phyloP scores from a whole-genome alignment of 2,113 vertebrate species.

The Otus sunia region DNA sequence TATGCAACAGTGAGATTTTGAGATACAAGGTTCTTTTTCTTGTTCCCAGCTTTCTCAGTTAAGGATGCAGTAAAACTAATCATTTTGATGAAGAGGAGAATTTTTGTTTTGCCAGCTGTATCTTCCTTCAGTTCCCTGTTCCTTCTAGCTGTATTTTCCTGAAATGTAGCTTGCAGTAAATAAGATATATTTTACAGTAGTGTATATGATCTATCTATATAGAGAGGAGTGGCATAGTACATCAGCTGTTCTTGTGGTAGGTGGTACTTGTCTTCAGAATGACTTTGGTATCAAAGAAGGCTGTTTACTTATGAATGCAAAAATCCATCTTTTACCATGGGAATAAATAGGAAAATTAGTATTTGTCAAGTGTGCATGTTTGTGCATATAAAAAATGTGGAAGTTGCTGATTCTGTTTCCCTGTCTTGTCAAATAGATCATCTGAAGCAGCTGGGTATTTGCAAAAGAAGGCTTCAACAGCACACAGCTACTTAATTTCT shows the following conservation, averaged over 20 bases:
- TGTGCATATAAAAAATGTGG: not conserved
- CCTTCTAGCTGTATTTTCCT: not conserved
- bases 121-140: not conserved
- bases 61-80: not conserved
- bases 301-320: not conserved
- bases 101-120: not conserved
- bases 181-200: not conserved
- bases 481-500: not conserved
- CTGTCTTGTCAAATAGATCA: slow-evolving; percentile 36
- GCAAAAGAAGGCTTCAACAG: not conserved
- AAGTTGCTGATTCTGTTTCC: slow-evolving; percentile 15
- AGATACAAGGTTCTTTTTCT: not conserved
- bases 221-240: not conserved
- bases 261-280: not conserved
- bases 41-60: not conserved
- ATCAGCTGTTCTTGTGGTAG: not conserved
- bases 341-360: not conserved
- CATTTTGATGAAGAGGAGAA: not conserved
- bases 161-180: not conserved
- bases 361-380: not conserved
- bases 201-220: not conserved
- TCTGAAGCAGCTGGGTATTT: not conserved
- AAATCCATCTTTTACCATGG: not conserved
- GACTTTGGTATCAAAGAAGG: not conserved
- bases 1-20: not conserved